These are phyloP conservation scores for Lagorchestes hirsutus DNA, from an alignment of 2,797 vertebrate species.

Conservation along the genomic window DNA sequence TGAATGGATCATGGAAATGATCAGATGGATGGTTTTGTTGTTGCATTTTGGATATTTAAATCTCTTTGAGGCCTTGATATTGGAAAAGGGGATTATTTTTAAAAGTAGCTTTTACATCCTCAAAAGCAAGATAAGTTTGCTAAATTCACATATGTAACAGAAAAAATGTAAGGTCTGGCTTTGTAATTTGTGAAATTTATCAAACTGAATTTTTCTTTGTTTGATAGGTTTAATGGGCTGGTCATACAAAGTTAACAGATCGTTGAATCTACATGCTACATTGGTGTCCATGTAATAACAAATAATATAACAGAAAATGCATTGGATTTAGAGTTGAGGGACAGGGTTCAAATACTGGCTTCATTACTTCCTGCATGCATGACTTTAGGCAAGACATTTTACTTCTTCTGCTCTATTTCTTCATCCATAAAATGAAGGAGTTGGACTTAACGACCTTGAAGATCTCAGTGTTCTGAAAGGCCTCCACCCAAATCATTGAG, in stretches of 20 bases:
- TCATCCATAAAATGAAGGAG: too few species aligned
- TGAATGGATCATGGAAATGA: not conserved
- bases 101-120: not conserved
- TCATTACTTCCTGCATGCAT: not conserved
- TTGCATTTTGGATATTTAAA: not conserved
- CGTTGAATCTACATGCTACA: not conserved
- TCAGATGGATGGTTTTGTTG: not conserved
- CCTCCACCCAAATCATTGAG: not conserved
- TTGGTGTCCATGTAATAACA: not conserved
- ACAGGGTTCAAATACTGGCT: not conserved
- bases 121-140: not conserved
- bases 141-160: not conserved
- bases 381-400: not conserved
- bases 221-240: not conserved
- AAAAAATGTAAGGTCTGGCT: not conserved
- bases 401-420: not conserved
- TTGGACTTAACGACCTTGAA: not conserved
- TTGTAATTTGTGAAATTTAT: not conserved
- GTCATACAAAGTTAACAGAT: not conserved
- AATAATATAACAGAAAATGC: not conserved
- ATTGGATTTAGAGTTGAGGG: not conserved
- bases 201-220: not conserved
- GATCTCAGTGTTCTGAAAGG: not conserved
- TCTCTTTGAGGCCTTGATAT: not conserved
- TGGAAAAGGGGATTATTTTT: not conserved